These are phyloP conservation scores for Mustela nigripes DNA, from an alignment of 2,113 vertebrate species.

Conservation along the genomic window DNA sequence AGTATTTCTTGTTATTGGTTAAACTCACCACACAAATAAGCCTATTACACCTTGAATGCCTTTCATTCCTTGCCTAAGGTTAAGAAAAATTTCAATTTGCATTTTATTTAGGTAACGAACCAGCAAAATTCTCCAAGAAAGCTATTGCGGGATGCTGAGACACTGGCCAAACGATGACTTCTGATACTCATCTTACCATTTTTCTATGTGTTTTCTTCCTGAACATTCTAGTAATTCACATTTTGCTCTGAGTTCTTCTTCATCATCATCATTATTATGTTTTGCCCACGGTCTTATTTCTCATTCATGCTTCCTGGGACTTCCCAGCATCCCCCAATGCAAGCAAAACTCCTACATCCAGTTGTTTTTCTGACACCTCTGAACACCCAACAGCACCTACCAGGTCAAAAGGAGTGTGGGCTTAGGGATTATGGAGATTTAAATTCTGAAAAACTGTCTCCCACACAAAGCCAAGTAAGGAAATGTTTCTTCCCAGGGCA, in stretches of 20 bases:
- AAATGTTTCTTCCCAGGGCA: background rate
- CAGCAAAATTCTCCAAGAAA: background rate
- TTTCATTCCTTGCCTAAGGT: background rate
- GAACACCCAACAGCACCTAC: background rate
- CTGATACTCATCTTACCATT: background rate
- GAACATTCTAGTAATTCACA: background rate
- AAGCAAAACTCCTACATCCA: accelerated
- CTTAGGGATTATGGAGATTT: background rate
- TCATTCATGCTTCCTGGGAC: background rate
- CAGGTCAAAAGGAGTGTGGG: background rate
- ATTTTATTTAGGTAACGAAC: slow-evolving; percentile 30
- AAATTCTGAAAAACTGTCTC: background rate
- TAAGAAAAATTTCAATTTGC: background rate
- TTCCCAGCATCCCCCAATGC: background rate
- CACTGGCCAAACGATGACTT: background rate
- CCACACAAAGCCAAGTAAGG: background rate
- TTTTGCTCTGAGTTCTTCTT: background rate
- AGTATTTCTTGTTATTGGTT: background rate
- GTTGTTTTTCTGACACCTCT: background rate
- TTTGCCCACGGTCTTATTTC: background rate
- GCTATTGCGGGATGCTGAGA: accelerated
- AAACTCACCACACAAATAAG: slow-evolving; percentile 1
- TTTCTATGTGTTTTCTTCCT: background rate
- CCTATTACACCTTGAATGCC: background rate
- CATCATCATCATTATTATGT: background rate